Evolutionary conservation across 2,888 invertebrate species (phyloP).

Genomic region (Heliconius ismenius): DNA sequence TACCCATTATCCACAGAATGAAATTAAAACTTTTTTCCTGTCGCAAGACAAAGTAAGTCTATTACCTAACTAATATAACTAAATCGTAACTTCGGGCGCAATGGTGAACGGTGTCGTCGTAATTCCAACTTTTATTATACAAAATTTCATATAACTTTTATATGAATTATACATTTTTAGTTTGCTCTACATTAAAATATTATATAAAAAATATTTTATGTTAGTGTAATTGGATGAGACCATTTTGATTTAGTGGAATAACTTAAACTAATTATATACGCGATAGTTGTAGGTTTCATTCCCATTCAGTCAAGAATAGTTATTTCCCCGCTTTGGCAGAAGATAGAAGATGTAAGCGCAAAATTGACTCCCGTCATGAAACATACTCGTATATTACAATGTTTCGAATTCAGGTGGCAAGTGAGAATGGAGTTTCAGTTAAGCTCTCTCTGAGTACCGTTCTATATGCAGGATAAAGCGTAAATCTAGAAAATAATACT

Average conservation of each 20-base stretch:
- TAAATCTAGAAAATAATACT: too few relatives aligned
- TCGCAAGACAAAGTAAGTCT: conserved; percentile 17
- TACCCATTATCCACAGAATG: neutral
- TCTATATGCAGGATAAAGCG: too few relatives aligned
- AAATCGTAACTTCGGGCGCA: conserved; percentile 5
- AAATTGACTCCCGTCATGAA: neutral
- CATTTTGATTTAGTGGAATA: too few relatives aligned
- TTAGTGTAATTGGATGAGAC: neutral
- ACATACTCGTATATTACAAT: too few relatives aligned
- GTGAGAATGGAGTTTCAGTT: too few relatives aligned
- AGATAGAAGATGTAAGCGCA: neutral
- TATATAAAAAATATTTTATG: neutral
- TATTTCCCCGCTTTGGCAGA: neutral
- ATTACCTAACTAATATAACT: conserved; percentile 22
- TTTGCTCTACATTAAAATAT: neutral
- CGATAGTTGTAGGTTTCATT: too few relatives aligned
- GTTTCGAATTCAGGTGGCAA: too few relatives aligned
- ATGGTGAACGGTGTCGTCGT: conserved; percentile 4
- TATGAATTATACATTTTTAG: conserved; percentile 11
- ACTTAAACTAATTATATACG: too few relatives aligned
- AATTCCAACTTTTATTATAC: conserved; percentile 11
- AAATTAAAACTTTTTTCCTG: conserved; percentile 14
- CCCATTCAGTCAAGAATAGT: too few relatives aligned
- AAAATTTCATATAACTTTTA: conserved; percentile 4
- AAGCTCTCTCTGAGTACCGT: too few relatives aligned